Conservation (phyloP, 2,113 vertebrate genomes). For the Rhizomys pruinosus region DNA sequence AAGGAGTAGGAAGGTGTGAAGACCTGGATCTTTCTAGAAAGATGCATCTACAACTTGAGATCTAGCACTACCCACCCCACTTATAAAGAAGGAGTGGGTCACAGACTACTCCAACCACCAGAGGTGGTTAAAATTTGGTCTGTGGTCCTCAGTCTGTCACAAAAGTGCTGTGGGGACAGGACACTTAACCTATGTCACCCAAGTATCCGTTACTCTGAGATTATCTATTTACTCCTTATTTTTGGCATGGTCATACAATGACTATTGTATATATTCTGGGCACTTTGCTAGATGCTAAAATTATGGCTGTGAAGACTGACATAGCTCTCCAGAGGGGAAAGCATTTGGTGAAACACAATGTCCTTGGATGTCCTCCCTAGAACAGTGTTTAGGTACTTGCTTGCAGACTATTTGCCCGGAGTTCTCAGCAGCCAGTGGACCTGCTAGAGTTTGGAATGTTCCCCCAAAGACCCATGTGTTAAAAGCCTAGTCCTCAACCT, state of each 20-base stretch:
- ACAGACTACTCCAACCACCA: neutral
- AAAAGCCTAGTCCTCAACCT: neutral
- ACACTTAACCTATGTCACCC: neutral
- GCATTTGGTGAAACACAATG: neutral
- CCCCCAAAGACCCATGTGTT: neutral
- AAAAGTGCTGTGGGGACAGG: neutral
- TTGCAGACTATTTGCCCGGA: neutral
- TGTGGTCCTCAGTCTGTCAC: neutral
- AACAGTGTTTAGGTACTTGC: no score
- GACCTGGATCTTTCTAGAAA: neutral
- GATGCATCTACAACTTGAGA: neutral
- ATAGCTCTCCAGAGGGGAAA: no score
- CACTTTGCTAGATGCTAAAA: neutral
- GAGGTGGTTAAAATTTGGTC: neutral
- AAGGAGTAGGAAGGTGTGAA: neutral
- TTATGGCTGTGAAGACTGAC: neutral
- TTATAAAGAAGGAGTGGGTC: neutral
- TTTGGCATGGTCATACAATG: neutral
- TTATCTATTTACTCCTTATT: neutral
- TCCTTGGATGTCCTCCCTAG: neutral
- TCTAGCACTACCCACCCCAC: neutral
- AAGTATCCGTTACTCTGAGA: neutral
- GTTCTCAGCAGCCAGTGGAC: neutral
- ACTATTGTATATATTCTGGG: neutral
- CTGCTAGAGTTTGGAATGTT: neutral